Base-by-base conservation (phyloP, 2,888 invertebrate genomes). In the Acleris sparsana region DNA sequence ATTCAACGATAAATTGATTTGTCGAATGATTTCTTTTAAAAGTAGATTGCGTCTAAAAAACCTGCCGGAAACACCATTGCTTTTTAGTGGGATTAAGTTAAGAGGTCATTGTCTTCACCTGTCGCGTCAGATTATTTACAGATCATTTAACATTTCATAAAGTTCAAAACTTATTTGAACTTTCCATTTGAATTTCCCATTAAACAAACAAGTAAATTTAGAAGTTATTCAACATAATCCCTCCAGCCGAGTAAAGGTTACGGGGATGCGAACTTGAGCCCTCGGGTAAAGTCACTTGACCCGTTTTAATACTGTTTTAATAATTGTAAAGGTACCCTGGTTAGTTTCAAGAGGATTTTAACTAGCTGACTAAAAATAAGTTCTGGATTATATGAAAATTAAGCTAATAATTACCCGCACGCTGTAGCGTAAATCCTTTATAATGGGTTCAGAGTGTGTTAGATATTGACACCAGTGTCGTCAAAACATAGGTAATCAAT, bases 191-290 rank as follows among this genome's bases (percentile, higher is more conserved):
- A 17, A 57, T 22, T 57, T 57, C 5, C 22, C 44, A 25, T 22
- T 57, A 46, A 46, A 46, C 20, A 62, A 55, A 33, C 39, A 39
- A 22, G 39, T 49, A 62, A 49, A 48, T 55, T 55, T 22, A 62
- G 55, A 56, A 49, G 62, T 39, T 55, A 56, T 55, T 62, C 48
- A 62, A 39, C 49, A 43, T 56, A 49, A 56, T 63, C 56, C 46
- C 56, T 44, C 18, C 17, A 55, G 48, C 43, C 56, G 62, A 44
- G 51, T 22, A 57, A 55, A 49, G 55, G 62, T 62, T 29, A 55
- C 49, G 13, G 29, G 57, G 46, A 46, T 29, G 56, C 43, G 43
- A 51, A 25, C 51, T 43, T 29, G 20, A 56, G 17, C 49, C 25
- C 16, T 39, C 13, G 9, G 9, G 20, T 62, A 9, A n/a, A 46